These are phyloP conservation scores for Macropis europaea DNA, from an alignment of 2,888 invertebrate species.

Conservation along the genomic window DNA sequence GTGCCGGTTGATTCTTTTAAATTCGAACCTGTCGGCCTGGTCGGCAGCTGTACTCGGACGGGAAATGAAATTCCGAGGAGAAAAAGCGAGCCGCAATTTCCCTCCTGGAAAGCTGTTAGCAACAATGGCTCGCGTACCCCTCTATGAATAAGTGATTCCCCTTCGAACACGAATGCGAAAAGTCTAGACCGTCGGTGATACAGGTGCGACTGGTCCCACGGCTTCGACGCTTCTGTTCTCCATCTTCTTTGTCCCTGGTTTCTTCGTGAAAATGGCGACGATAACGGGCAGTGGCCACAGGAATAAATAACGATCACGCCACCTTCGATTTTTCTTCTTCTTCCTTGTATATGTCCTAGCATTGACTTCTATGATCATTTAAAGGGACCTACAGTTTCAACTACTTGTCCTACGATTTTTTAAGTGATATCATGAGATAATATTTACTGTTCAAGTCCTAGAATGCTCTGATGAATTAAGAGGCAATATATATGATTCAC, in stretches of 20 bases:
- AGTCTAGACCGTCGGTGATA: constrained; percentile 54
- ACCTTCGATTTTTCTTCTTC: no score
- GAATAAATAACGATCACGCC: constrained; percentile 42
- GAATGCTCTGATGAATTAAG: no score
- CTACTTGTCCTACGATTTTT: no score
- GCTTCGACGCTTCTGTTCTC: neutral
- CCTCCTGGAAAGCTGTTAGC: constrained; percentile 24
- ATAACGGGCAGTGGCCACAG: no score
- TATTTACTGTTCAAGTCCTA: no score
- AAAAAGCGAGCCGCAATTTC: constrained; percentile 34
- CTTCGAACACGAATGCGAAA: constrained; percentile 62
- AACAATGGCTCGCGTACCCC: constrained; percentile 56
- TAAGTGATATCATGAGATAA: no score
- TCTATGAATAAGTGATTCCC: constrained; percentile 68
- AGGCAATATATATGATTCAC: no score
- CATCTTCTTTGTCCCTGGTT: neutral
- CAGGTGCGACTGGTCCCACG: constrained; percentile 64
- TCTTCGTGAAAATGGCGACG: constrained; percentile 22
- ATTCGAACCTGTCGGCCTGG: neutral
- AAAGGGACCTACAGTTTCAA: no score
- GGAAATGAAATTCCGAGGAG: constrained; percentile 7
- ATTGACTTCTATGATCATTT: no score
- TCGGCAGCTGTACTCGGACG: neutral
- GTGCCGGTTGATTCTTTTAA: neutral
- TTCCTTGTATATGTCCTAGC: no score